Evolutionary conservation across 2,888 invertebrate species (phyloP).

Genomic region (Nymphalis urticae): DNA sequence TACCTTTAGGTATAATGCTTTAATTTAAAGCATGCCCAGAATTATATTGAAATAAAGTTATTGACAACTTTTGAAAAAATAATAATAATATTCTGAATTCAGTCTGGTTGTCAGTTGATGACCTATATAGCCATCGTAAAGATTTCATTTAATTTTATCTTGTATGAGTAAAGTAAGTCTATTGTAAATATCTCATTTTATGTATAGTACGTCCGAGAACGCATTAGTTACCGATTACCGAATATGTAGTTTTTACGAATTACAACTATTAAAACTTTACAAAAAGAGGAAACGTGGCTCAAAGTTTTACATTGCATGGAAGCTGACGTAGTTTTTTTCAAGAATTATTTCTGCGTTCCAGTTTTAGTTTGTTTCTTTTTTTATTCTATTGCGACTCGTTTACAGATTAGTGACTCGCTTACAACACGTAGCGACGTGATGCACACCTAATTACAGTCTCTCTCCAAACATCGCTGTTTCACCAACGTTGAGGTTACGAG

Average conservation of each 20-base stretch:
- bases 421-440: conserved; percentile 12
- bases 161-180: background rate
- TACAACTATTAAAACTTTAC: conserved; percentile 17
- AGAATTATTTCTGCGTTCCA: conserved; percentile 20
- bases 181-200: background rate
- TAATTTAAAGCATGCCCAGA: too few species aligned
- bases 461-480: conserved; percentile 23
- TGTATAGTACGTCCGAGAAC: background rate
- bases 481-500: conserved; percentile 21
- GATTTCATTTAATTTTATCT: too few species aligned
- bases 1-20: background rate
- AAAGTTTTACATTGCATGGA: conserved; percentile 15
- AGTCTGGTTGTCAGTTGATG: too few species aligned
- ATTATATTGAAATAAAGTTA: too few species aligned
- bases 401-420: conserved; percentile 23
- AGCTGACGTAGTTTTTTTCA: conserved; percentile 18
- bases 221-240: background rate
- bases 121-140: too few species aligned
- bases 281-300: conserved; percentile 17
- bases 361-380: conserved; percentile 32
- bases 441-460: conserved; percentile 27
- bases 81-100: too few species aligned
- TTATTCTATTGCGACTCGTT: conserved; percentile 30
- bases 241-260: conserved; percentile 1
- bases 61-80: too few species aligned